Evolutionary conservation across 2,797 vertebrate species (phyloP).

Genomic region (Hafferia zeledoni): DNA sequence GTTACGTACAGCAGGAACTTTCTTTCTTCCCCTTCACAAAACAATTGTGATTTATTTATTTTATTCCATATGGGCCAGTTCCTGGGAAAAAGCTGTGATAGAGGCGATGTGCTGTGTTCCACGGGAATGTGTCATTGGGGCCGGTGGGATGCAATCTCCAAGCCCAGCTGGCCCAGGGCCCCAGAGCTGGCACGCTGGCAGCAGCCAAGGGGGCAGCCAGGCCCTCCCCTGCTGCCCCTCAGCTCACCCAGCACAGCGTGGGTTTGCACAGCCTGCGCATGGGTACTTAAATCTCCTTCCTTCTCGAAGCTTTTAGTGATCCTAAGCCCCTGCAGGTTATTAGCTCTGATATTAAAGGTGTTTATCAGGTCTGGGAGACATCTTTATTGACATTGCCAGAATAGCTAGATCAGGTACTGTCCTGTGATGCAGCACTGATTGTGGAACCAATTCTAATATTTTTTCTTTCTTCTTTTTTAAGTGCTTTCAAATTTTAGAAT

Average conservation of each 20-base stretch:
- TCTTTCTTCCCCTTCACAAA: neutral
- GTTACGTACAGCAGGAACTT: slow-evolving; percentile 57
- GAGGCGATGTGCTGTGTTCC: slow-evolving; percentile 23
- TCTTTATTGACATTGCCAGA: neutral
- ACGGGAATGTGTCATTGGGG: accelerated
- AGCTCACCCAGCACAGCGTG: neutral
- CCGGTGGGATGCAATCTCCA: neutral
- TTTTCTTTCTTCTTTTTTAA: neutral
- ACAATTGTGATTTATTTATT: slow-evolving; percentile 52
- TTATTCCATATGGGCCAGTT: slow-evolving; percentile 16
- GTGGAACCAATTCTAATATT: neutral
- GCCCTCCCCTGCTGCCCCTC: neutral
- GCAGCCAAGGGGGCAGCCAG: neutral
- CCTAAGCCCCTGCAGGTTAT: neutral
- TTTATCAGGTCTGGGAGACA: neutral
- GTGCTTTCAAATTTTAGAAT: neutral
- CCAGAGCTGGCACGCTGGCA: accelerated
- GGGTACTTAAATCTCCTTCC: neutral
- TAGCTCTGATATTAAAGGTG: neutral
- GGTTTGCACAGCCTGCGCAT: neutral
- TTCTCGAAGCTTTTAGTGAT: neutral
- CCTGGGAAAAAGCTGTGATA: slow-evolving; percentile 37
- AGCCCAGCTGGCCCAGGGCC: accelerated
- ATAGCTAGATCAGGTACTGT: neutral
- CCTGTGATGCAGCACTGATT: neutral